A percentile compares a stretch with the other conserved stretches of the same genome.
Evolutionary conservation across 2,888 invertebrate species (phyloP).

Genomic region (Oscheius sp.): DNA sequence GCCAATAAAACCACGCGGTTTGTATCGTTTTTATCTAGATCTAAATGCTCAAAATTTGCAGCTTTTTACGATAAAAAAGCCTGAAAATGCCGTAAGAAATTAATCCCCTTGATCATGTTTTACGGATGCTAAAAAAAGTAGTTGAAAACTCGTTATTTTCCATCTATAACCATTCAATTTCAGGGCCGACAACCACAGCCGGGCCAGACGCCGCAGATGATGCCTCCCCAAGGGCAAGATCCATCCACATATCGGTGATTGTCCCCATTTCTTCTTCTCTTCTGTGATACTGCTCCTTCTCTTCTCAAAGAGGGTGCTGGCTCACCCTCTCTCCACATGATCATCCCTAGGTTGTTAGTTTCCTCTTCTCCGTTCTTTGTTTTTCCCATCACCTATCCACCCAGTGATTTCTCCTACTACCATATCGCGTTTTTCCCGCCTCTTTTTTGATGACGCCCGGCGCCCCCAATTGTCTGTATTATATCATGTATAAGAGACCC

Average conservation of each 20-base stretch:
- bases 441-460: not conserved
- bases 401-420: not conserved
- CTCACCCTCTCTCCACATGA: conserved; percentile 14
- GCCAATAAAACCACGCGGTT: too few species aligned
- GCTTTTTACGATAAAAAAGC: too few species aligned
- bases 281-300: conserved; percentile 20
- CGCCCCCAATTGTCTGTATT: conserved; percentile 33
- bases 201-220: conserved; percentile 25
- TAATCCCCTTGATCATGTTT: too few species aligned
- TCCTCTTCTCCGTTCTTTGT: too few species aligned
- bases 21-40: too few species aligned
- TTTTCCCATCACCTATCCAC: not conserved
- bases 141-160: not conserved
- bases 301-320: conserved; percentile 31
- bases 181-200: conserved; percentile 23
- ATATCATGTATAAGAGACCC: conserved; percentile 17
- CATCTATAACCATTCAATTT: not conserved
- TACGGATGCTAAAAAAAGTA: not conserved
- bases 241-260: conserved; percentile 33
- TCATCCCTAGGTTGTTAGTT: conserved; percentile 18
- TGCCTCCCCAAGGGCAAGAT: conserved; percentile 31
- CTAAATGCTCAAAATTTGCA: too few species aligned
- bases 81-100: too few species aligned
- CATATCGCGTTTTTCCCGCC: not conserved
- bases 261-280: not conserved